These are phyloP conservation scores for Brachionus asplanchnoidis DNA, from an alignment of 1,140 invertebrate species.

Conservation along the genomic window DNA sequence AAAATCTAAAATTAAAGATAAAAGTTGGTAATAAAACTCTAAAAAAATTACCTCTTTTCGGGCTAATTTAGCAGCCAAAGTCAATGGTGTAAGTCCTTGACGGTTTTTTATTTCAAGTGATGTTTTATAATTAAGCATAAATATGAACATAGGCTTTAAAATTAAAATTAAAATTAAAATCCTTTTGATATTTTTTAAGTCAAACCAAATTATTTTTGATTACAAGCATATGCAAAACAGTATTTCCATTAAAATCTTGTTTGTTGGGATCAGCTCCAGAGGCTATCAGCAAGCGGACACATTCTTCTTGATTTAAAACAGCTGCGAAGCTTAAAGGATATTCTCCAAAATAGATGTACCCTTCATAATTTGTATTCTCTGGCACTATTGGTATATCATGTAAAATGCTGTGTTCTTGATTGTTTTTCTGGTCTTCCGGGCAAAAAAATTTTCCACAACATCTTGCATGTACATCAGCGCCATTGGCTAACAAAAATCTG, in stretches of 20 bases:
- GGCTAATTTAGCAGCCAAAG: conserved; percentile 84
- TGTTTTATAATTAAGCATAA: conserved; percentile 84
- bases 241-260: conserved; percentile 96
- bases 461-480: conserved; percentile 78
- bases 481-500: conserved; percentile 84
- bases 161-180: not conserved
- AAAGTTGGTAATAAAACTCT: too few relatives aligned
- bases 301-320: conserved; percentile 91
- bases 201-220: conserved; percentile 79
- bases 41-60: conserved; percentile 65
- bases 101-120: conserved; percentile 77
- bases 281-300: conserved; percentile 83
- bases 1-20: conserved; percentile 65
- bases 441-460: conserved; percentile 80
- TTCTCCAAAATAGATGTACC: conserved; percentile 95
- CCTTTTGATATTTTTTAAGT: not conserved
- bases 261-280: conserved; percentile 88
- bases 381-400: conserved; percentile 85
- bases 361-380: conserved; percentile 83
- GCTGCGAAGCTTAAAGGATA: conserved; percentile 93
- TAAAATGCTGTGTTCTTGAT: conserved; percentile 68
- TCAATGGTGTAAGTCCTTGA: conserved; percentile 82
- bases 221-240: conserved; percentile 89
- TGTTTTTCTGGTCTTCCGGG: conserved; percentile 90
- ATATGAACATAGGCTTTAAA: conserved; percentile 78